Evolutionary conservation across 2,888 invertebrate species (phyloP), one percentile per base, ranked within the genome.

Genomic region (Adelphocoris suturalis): DNA sequence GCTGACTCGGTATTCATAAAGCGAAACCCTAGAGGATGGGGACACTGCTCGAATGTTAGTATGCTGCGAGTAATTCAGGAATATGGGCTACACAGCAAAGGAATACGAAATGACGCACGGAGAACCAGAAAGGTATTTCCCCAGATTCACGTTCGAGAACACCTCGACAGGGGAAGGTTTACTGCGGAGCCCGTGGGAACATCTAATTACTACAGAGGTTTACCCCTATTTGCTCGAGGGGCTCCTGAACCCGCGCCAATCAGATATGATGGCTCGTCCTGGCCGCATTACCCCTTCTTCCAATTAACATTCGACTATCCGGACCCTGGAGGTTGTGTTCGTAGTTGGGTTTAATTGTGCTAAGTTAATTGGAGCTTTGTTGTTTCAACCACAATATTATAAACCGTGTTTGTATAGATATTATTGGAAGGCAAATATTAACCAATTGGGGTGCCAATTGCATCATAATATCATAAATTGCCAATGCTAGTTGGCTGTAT

Each of bases 271-370:
- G 68, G 68, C 13, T 27, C 23, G 9, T 9, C 68, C 23, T 7
- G 9, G 23, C 68, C 68, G 23, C 19, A 23, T 68, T 68, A 68
- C 19, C 68, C 27, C 68, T 19, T 68, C 68, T 68, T 46, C 78
- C 78, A 78, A 78, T 78, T 78, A 78, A 37, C 78, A 78, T 78
- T 78, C 16, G 78, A 46, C 78, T 37, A 78, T 78, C 78, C 46
- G 19, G 78, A n/a, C 19, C 46, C 78, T 78, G 78, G 78, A 78
- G 78, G 46, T 47, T 78, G 46, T 46, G 46, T 78, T 78, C 68
- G 68, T 68, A 68, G 68, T 23, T 37, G 37, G 78, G 19, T 78
- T 78, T 78, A 78, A 78, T 78, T 78, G 78, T 37, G 78, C 78
- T n/a, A 78, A 78, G 37, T 46, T 78, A 78, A 78, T 78, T 78